Percentiles rank a stretch among this genome's conserved stretches.
These are phyloP conservation scores for Centrocercus urophasianus DNA, from an alignment of 2,113 vertebrate species.

Conservation along the genomic window DNA sequence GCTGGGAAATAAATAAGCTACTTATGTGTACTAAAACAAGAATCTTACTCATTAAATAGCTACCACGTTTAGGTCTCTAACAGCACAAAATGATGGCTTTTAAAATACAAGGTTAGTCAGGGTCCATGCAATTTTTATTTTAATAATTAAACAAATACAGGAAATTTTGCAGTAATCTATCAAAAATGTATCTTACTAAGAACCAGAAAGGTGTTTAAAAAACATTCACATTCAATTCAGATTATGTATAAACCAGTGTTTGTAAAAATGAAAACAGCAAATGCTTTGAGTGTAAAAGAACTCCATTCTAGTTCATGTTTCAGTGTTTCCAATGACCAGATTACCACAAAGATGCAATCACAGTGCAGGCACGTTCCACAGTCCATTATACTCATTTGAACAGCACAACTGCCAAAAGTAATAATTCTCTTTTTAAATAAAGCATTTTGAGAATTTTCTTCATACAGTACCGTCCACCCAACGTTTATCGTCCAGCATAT, in stretches of 20 bases:
- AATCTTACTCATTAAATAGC: background rate
- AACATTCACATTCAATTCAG: constrained; percentile 76
- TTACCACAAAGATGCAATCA: constrained; percentile 19
- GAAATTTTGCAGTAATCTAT: constrained; percentile 75
- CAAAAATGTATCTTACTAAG: constrained; percentile 76
- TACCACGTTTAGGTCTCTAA: background rate
- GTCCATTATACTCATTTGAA: constrained; percentile 8
- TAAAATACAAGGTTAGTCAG: constrained; percentile 23
- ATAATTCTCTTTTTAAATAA: background rate
- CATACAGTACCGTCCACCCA: background rate
- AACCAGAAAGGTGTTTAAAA: constrained; percentile 74
- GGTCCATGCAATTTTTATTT: constrained; percentile 76
- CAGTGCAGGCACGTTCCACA: constrained; percentile 19
- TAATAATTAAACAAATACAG: constrained; percentile 77
- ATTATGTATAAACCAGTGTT: constrained; percentile 71
- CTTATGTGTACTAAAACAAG: background rate
- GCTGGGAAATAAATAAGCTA: background rate
- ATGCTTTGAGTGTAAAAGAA: constrained; percentile 46
- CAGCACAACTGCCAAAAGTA: constrained; percentile 5
- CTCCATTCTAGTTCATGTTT: background rate
- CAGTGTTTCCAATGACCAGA: background rate
- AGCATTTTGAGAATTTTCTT: constrained; percentile 26
- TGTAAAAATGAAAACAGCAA: constrained; percentile 63
- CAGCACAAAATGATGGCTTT: background rate
- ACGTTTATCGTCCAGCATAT: background rate